Base-by-base conservation (phyloP, 2,113 vertebrate genomes). In the Camelus dromedarius region DNA sequence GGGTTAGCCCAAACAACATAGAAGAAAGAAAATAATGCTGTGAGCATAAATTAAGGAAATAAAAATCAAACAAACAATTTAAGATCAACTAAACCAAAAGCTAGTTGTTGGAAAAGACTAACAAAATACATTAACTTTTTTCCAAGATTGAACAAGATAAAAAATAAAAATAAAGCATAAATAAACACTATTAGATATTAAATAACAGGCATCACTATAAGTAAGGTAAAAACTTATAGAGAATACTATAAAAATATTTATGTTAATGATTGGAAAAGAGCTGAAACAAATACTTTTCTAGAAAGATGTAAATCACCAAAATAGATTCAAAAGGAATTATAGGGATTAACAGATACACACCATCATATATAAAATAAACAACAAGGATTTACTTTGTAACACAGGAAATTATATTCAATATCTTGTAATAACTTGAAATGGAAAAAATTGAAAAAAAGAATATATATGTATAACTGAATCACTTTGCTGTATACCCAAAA, bases 271-370 rank as follows among this genome's bases (percentile, higher is more conserved):
- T 89, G 26, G n/a, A 72, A 64, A 89, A 80, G 19, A 50, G 3
- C 48, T 70, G 26, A 28, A 67, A 46, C 28, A 90, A 66, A 73
- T 72, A 38, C 30, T 26, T 89, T 66, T 80, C 62, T 70, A 91
- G 67, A 50, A 93, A 42, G 5, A 4, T 42, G 5, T 42, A 42
- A 42, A 42, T 42, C 38, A 42, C 38, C 38, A 42, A 42, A 92
- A 73, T 89, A 64, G 46, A 73, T 84, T 88, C 3, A 79, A 82
- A 96, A 80, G 14, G 19, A 88, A 62, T 88, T 42, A 42, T 42
- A 42, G 38, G 38, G 38, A 42, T 42, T 42, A 42, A 42, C 38
- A 42, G 38, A 42, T 42, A 42, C 38, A 42, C 38, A 42, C 38
- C 38, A 42, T 42, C 38, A 42, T 5, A 42, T 42, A 42, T 42